Evolutionary conservation across 2,888 invertebrate genomes (phyloP), one percentile per base, ranked within the genome.

Genomic region (Idaea dimidiata): DNA sequence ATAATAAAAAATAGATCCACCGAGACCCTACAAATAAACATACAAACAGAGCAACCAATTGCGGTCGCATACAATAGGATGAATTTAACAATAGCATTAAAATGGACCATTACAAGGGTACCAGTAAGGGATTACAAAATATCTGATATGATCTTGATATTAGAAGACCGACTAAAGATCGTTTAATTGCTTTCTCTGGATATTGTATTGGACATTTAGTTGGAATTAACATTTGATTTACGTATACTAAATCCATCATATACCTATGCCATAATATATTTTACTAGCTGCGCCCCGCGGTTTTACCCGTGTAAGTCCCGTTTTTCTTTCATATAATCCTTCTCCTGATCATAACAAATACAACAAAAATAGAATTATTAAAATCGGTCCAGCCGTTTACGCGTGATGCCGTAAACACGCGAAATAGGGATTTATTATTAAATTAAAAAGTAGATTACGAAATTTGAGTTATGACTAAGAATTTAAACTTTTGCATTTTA

Each of bases 11-110:
- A 43, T 43, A 43, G 43, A 43, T 43, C 43, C 14, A 43, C 43
- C 43, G 43, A 43, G 10, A 43, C 43, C 43, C 43, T 43, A 58
- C 57, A 57, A 17, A 54, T 14, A 16, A 43, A 68, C 76, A 72
- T 74, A 72, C 72, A 70, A 74, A 72, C 71, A 72, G 69, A 73
- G 71, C 69, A 72, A 77, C 80, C 76, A 77, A 80, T 79, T 77
- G 78, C 76, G 79, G 75, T 74, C 66, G 61, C 67, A 64, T 66
- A 83, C 80, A 83, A 83, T 79, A 72, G 76, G 77, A 56, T 78
- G 72, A 72, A 72, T 74, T 78, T 76, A 77, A 82, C 80, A 80
- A 81, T 77, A 66, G 76, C 70, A 74, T 79, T 72, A 76, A 68
- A 68, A 73, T 73, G 66, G 71, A 71, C 77, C 70, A 78, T 75